Evolutionary conservation across 2,797 vertebrate species (phyloP), one percentile per base, ranked within the genome.

Genomic region (Enteromius unitaeniatus): DNA sequence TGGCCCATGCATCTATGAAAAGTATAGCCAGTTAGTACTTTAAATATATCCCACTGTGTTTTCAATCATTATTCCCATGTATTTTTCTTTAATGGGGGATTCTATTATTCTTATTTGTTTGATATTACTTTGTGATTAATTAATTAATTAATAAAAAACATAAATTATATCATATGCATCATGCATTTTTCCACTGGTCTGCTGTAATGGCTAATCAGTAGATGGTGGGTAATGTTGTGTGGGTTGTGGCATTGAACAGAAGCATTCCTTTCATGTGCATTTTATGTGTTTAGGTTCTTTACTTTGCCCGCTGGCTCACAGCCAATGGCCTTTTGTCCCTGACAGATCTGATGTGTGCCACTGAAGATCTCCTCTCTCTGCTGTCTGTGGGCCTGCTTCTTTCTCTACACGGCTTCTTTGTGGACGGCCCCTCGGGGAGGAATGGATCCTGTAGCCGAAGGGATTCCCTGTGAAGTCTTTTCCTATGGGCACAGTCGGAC

Each of bases 391-490:
- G 70, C 8, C 51, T 55, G 51, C 53, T 78, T 31, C 34, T 64
- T 28, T 82, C 82, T 65, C 82, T 78, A 53, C 75, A 84, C 45
- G 7, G 70, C 40, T 67, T 87, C 84, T 85, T 89, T 37, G 74
- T 70, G 45, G 86, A 58, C 4, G 19, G 28, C 21, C 76, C 49
- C 73, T 70, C 64, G 9, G 51, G 53, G n/a, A 74, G 49, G 6
- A 80, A 47, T 53, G 65, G 70, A 67, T 84, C 72, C 40, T 13
- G 37, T 2, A 78, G 62, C 60, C 82, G 21, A 51, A 70, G 51
- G 19, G 77, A 53, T 14, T 88, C 84, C 77, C 69, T 81, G 74
- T 60, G n/a, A 49, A 69, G 81, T 47, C 65, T 84, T 34, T 75
- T 87, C 76, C 88, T 87, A 62, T 34, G 64, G 69, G 6, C 74